Evolutionary conservation across 2,113 vertebrate species (phyloP), one percentile per base, ranked within the genome.

Genomic region (Symphodus melops): DNA sequence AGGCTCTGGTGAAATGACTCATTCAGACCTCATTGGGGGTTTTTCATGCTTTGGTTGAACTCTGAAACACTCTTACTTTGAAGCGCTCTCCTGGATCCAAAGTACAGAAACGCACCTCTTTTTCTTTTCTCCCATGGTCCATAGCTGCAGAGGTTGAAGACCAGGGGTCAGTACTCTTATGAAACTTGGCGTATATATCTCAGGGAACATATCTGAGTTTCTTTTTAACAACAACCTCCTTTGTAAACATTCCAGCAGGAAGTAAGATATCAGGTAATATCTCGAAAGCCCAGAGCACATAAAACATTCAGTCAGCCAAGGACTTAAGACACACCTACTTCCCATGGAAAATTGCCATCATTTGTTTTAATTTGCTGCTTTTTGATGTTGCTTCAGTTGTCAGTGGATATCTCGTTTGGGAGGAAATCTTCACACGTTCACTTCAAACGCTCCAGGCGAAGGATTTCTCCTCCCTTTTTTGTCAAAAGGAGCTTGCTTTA

Each of bases 381-480:
- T 85, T 85, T 91, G 88, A 90, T 88, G 90, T 89, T 1, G 54
- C 85, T 20, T 84, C 83, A 83, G 71, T 89, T 88, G 88, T 91
- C 88, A 84, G 86, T 25, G 72, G 70, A 58, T 75, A 57, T 90
- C 81, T 87, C 48, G 54, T 86, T 86, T 68, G 77, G 85, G 83
- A 86, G 90, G 83, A 86, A 85, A 87, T 87, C 88, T 89, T 84
- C 81, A 85, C 86, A 86, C 60, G 86, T 88, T 84, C 79, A 85
- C 85, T 86, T 86, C 79, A 87, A 83, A 86, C 67, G 85, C 88
- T 82, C 46, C 83, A 65, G 90, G 90, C 90, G 6, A 86, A 88
- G 85, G 88, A 88, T 90, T 89, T 54, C 86, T 83, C 78, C 87
- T 88, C 81, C 83, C 75, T 67, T 64, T 25, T 68, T 79, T 75